Evolutionary conservation across 2,113 vertebrate species (phyloP), one percentile per base, ranked within the genome.

Genomic region (Podarcis cretensis): DNA sequence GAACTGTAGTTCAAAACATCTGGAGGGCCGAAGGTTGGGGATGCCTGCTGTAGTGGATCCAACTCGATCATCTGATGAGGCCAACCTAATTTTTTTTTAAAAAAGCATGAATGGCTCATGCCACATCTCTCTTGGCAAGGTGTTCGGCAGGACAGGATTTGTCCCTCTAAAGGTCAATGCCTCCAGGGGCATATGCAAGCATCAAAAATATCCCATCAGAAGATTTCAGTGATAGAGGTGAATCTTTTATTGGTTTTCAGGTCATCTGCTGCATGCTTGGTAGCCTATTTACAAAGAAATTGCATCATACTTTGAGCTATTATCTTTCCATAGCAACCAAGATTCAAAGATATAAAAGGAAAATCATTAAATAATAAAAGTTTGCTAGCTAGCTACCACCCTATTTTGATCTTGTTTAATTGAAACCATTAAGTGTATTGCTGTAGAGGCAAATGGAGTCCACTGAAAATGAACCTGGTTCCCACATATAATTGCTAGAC

Each of bases 401-500:
- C 35, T 75, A 20, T 77, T 69, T 63, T 48, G 2, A 43, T 69
- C 40, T 84, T 84, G 57, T 65, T 84, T 78, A 78, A 89, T 69
- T 84, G 82, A 78, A 89, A 68, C 21, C 6, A 40, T 83, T 84
- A 69, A 89, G 30, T 37, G 10, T 89, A 68, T 40, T 84, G 73
- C 71, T 68, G 65, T 54, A 59, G 75, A 84, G 40, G 54, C 59
- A 87, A 54, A 54, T 78, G 59, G 65, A 69, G 73, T 37, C 63
- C 63, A 35, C 40, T 84, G 65, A 84, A 89, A 84, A 89, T 84
- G 81, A 89, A 78, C 63, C 40, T 37, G 63, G n/a, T 43, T 89
- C 76, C 73, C 32, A 37, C 75, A 48, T 84, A 78, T 89, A 84
- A 89, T 84, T 89, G 63, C 74, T 69, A 57, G 63, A 78, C 87